Evolutionary conservation across 2,797 vertebrate species (phyloP).

Genomic region (Sebastes diploproa): DNA sequence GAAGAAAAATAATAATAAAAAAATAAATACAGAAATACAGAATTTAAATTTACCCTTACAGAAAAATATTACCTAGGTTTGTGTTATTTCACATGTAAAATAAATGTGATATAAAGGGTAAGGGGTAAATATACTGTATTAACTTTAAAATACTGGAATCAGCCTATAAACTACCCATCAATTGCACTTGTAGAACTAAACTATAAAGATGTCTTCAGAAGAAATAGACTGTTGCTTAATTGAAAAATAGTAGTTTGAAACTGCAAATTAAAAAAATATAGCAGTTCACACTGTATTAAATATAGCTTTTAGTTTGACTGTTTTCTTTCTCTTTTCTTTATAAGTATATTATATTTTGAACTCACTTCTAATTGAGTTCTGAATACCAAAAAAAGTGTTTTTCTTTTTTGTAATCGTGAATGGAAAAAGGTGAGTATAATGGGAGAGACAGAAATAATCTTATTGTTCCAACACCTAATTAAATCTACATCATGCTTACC

Average conservation of each 20-base stretch:
- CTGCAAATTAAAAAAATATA: no score
- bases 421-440: background rate
- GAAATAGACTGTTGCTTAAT: no score
- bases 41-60: background rate
- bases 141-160: background rate
- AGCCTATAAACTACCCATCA: background rate
- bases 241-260: no score
- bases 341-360: background rate
- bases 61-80: background rate
- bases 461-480: background rate
- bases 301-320: no score
- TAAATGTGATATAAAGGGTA: background rate
- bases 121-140: background rate
- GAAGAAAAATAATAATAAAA: no score
- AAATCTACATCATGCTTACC: background rate
- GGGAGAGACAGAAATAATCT: background rate
- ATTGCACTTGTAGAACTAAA: no score
- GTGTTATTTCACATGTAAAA: background rate
- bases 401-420: background rate
- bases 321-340: no score
- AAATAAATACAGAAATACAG: background rate
- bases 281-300: no score
- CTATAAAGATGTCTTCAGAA: no score
- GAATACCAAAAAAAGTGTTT: background rate
- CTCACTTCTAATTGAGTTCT: background rate